Evolutionary conservation across 2,113 vertebrate species (phyloP).

Genomic region (Passer montanus): DNA sequence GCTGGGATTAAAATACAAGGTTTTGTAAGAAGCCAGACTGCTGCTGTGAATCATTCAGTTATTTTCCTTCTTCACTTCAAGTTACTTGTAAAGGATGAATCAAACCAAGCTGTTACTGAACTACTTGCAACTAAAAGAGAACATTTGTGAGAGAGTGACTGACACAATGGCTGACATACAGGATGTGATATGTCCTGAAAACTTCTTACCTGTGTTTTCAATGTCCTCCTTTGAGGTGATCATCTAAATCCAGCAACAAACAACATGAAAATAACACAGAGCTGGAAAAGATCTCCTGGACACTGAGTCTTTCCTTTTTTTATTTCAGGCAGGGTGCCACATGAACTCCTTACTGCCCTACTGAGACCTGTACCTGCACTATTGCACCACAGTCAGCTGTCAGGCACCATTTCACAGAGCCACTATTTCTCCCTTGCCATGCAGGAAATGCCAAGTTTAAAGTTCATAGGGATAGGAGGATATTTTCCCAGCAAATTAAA

Average conservation of each 20-base stretch:
- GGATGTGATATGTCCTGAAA: not conserved
- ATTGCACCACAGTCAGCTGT: accelerated
- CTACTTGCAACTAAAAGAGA: not conserved
- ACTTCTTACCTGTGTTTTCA: not conserved
- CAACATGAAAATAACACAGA: not conserved
- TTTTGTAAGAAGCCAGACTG: not conserved
- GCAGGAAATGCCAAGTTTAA: not conserved
- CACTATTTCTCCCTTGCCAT: not conserved
- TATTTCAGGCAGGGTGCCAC: not conserved
- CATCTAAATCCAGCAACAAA: not conserved
- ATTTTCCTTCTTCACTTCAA: not conserved
- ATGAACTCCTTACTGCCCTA: not conserved
- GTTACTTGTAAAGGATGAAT: not conserved
- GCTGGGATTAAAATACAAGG: not conserved
- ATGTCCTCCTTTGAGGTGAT: not conserved
- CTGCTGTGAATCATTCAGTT: not conserved
- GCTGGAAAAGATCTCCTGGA: not conserved
- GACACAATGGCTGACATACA: not conserved
- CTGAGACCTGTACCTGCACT: not conserved
- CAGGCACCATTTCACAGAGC: not conserved
- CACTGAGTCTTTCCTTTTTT: not conserved
- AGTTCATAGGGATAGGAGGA: not conserved
- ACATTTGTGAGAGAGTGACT: not conserved
- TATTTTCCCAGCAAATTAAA: not conserved
- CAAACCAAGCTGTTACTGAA: not conserved